Evolutionary conservation across 2,797 vertebrate species (phyloP), one percentile per base, ranked within the genome.

Genomic region (Chiroxiphia lanceolata): DNA sequence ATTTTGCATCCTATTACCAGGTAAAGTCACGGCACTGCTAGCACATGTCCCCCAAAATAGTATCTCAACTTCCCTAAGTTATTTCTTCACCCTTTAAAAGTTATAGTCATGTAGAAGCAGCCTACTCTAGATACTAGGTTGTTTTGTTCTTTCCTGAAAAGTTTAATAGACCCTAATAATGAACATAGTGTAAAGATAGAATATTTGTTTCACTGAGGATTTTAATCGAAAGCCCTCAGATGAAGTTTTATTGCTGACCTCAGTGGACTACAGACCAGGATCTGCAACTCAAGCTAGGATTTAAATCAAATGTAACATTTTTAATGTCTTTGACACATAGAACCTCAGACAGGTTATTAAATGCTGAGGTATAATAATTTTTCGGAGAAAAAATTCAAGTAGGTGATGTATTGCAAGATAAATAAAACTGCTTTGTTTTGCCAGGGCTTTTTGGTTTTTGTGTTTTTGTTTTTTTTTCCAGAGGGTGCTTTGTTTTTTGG

Each of bases 181-280:
- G 31, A 88, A 33, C 18, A 53, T 17, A 47, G 11, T 51, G 12
- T 57, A 72, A 86, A 83, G 51, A 82, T 5, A 3, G 2, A 94
- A 61, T 22, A 60, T 64, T 47, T 72, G 19, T 75, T 85, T 88
- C 56, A 72, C 72, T 36, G 47, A 90, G 33, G 22, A 76, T 78
- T 89, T 90, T 42, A 94, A 83, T 0, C 2, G 3, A 81, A 91
- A 94, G 53, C 36, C 20, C 36, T 59, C 56, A 64, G 38, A 69
- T 48, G 27, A 93, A 61, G 60, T 76, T 93, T 83, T 69, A 50
- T 26, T 82, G 87, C 42, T 57, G 40, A 83, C 34, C 45, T 86
- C 80, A 34, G 19, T 20, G 31, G 48, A 86, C 47, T 83, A 57
- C 69, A 56, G 64, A 86, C 50, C 51, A 85, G 71, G 8, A 75